Evolutionary conservation across 2,888 invertebrate genomes (phyloP), one percentile per base, ranked within the genome.

Genomic region (Syrphus vitripennis): DNA sequence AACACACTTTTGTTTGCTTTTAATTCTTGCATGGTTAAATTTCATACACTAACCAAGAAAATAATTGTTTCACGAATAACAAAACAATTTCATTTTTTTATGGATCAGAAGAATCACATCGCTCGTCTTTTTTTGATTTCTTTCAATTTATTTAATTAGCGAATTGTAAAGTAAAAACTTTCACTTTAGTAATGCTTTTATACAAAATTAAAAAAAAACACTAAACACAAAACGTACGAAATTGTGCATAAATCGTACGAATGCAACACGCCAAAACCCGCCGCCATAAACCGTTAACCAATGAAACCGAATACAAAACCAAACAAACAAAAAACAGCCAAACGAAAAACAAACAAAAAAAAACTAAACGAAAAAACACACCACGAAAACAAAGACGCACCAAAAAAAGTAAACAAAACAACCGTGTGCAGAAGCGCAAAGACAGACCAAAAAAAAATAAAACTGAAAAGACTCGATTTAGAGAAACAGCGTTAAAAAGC

Each of bases 401-500:
- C n/a, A n/a, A 53, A 55, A 75, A 70, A 88, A 76, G 88, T 87
- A 88, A 87, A 74, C 86, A 83, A 84, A 45, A 48, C 16, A 61
- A 69, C 76, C 74, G 81, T 80, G 81, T 80, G 45, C 80, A 79
- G 82, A 79, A 88, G n/a, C n/a, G 83, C 79, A 77, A 88, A 86
- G 80, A 88, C 71, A 88, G 87, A n/a, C n/a, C n/a, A n/a, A n/a
- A n/a, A n/a, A n/a, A n/a, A n/a, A 88, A 88, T 71, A 87, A 48
- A 71, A 87, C 74, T 86, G 82, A 86, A 86, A 86, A 70, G 74
- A 86, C 75, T 86, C 84, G 83, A 79, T 81, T 87, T 79, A 88
- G 83, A 88, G 83, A 88, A 67, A 88, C 88, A 90, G 90, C 89
- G 88, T 88, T 87, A 90, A 90, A 89, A 90, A 90, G 90, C 91